phyloP scores from a whole-genome alignment of 1,140 invertebrate genomes.

The Pectinophora gossypiella region DNA sequence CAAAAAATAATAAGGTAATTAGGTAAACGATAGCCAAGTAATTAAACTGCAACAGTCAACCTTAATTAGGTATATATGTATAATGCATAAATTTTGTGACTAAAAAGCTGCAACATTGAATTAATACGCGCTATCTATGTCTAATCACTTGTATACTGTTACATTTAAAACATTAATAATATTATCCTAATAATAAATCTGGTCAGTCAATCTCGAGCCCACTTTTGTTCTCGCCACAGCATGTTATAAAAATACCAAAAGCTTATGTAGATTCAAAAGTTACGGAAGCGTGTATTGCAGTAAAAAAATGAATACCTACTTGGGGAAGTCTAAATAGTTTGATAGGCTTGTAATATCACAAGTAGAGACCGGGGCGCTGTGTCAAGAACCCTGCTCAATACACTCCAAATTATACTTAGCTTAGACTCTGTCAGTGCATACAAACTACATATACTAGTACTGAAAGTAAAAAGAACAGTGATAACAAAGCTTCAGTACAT shows the following conservation, averaged over 20 bases:
- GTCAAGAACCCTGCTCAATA: conserved; percentile 34
- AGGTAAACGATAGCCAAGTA: neutral
- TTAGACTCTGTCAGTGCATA: neutral
- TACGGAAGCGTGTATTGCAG: conserved; percentile 6
- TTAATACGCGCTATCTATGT: conserved; percentile 49
- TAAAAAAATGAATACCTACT: neutral
- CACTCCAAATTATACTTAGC: conserved; percentile 24
- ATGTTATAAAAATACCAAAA: conserved; percentile 18
- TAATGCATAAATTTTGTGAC: conserved; percentile 39
- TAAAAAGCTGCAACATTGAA: conserved; percentile 37
- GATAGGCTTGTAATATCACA: conserved; percentile 1
- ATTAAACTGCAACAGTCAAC: conserved; percentile 8
- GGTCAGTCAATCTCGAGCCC: conserved; percentile 56
- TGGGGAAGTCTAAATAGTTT: neutral
- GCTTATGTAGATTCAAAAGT: conserved; percentile 5
- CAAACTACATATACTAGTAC: neutral
- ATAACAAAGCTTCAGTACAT: neutral
- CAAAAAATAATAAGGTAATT: neutral
- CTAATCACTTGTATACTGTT: conserved; percentile 41
- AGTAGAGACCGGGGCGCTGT: conserved; percentile 19
- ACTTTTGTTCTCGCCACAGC: conserved; percentile 35
- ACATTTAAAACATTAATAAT: conserved; percentile 58
- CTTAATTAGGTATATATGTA: conserved; percentile 20
- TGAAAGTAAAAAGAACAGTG: neutral
- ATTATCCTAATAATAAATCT: conserved; percentile 42